Percentiles rank a stretch among this genome's conserved stretches.
Evolutionary conservation across 1,140 invertebrate species (phyloP).

Genomic region (Apis laboriosa): DNA sequence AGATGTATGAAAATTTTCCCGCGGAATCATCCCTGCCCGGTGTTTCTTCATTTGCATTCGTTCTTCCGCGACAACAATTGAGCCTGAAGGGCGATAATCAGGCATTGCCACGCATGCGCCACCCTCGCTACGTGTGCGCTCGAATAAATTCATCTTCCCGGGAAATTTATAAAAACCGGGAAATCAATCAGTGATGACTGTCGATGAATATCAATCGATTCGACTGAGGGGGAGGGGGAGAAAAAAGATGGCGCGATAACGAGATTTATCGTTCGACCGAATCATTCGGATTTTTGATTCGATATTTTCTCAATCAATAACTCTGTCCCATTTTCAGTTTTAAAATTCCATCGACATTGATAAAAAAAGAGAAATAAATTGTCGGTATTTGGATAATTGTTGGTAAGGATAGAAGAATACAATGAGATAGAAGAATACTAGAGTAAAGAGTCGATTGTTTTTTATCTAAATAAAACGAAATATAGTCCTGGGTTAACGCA

Average conservation of each 20-base stretch:
- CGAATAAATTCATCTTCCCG: slow-evolving; percentile 16
- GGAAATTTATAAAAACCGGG: slow-evolving; percentile 37
- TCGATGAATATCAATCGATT: slow-evolving; percentile 56
- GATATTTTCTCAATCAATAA: too few relatives aligned
- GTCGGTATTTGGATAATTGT: too few relatives aligned
- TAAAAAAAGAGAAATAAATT: too few relatives aligned
- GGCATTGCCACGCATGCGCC: slow-evolving; percentile 13
- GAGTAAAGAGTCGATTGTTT: too few relatives aligned
- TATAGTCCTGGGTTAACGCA: too few relatives aligned
- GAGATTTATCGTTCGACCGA: not conserved
- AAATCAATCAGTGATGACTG: slow-evolving; percentile 33
- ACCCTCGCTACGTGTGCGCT: not conserved
- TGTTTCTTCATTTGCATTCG: slow-evolving; percentile 56
- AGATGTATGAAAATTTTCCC: slow-evolving; percentile 48
- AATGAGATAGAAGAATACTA: too few relatives aligned
- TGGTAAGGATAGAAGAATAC: too few relatives aligned
- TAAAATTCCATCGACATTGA: too few relatives aligned
- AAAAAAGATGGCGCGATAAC: slow-evolving; percentile 35
- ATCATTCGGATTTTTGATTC: not conserved
- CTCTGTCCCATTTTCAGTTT: not conserved
- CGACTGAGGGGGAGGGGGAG: not conserved
- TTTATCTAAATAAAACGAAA: too few relatives aligned
- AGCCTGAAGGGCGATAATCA: slow-evolving; percentile 46
- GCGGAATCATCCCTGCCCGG: not conserved
- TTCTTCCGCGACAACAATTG: slow-evolving; percentile 53